Percentiles rank a stretch among this genome's conserved stretches.
Evolutionary conservation across 2,888 invertebrate genomes (phyloP).

Genomic region (Leucoptera coffeella): DNA sequence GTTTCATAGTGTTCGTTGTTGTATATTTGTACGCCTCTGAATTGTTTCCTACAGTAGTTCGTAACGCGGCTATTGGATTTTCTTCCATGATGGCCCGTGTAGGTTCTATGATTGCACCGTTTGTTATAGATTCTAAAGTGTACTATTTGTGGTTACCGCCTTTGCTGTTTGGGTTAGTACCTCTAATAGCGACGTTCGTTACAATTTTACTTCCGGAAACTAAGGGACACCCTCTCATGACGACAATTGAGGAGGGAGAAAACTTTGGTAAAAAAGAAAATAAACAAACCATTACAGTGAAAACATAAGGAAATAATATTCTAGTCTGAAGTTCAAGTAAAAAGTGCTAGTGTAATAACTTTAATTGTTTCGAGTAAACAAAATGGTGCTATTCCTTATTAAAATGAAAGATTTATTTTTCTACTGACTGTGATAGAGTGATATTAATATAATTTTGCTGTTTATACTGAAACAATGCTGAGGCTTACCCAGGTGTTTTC

Average conservation of each 20-base stretch:
- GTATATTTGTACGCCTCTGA: slow-evolving; percentile 73
- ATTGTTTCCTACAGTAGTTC: slow-evolving; percentile 70
- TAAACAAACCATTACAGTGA: background rate
- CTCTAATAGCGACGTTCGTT: slow-evolving; percentile 49
- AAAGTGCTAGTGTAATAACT: too few relatives aligned
- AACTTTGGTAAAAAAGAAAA: background rate
- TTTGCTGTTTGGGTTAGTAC: slow-evolving; percentile 53
- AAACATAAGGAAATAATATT: background rate
- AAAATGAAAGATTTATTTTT: too few relatives aligned
- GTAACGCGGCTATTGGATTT: slow-evolving; percentile 71
- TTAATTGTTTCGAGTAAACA: too few relatives aligned
- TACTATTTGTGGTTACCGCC: slow-evolving; percentile 10
- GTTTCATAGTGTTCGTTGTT: slow-evolving; percentile 65
- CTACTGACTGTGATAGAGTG: too few relatives aligned
- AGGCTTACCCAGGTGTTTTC: too few relatives aligned
- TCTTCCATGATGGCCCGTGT: slow-evolving; percentile 70
- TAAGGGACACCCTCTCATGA: slow-evolving; percentile 19
- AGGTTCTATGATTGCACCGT: slow-evolving; percentile 71
- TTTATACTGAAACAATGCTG: too few relatives aligned
- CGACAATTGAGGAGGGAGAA: slow-evolving; percentile 1
- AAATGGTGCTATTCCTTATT: too few relatives aligned
- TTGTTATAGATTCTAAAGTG: slow-evolving; percentile 50
- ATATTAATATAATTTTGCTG: too few relatives aligned
- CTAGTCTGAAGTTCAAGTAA: too few relatives aligned
- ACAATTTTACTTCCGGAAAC: slow-evolving; percentile 64